These are phyloP conservation scores for Strongylocentrotus purpuratus DNA, from an alignment of 35 echinoderm and acorn worm genomes.

Conservation along the genomic window DNA sequence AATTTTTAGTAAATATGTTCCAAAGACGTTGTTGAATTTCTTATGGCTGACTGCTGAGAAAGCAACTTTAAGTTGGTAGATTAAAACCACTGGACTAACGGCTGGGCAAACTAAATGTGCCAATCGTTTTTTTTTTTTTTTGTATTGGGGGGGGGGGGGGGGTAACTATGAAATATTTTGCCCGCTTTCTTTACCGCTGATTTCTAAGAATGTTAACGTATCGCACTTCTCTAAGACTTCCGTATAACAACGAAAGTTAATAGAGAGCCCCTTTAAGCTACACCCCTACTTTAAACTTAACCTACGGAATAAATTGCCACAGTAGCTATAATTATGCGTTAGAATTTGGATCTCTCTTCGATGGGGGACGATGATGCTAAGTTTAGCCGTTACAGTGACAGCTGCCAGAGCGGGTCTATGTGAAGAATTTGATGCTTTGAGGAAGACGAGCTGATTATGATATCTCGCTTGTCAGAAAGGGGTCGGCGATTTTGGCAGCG, in stretches of 20 bases:
- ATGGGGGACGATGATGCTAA: slow-evolving; percentile 1
- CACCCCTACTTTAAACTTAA: not conserved
- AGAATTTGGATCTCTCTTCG: slow-evolving; percentile 1
- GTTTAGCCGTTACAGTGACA: not conserved
- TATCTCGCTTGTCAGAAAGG: not conserved
- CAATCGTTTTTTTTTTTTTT: no score
- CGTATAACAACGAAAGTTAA: not conserved
- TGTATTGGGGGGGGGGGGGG: no score
- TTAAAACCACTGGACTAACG: no score
- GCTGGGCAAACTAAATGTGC: no score
- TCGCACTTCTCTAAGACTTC: no score
- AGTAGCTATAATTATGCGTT: slow-evolving; percentile 6
- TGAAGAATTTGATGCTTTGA: slow-evolving; percentile 1
- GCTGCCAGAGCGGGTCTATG: not conserved
- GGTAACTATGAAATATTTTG: no score
- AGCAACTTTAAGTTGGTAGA: no score
- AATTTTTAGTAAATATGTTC: no score
- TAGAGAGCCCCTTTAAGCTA: not conserved
- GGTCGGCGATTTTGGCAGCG: not conserved
- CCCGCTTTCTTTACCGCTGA: no score
- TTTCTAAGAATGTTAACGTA: no score
- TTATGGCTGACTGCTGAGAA: no score
- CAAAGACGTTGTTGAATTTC: no score
- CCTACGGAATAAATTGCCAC: slow-evolving; percentile 6
- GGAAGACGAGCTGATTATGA: not conserved